Base-by-base conservation (phyloP, 2,888 invertebrate genomes). In the Uloborus plumipes region DNA sequence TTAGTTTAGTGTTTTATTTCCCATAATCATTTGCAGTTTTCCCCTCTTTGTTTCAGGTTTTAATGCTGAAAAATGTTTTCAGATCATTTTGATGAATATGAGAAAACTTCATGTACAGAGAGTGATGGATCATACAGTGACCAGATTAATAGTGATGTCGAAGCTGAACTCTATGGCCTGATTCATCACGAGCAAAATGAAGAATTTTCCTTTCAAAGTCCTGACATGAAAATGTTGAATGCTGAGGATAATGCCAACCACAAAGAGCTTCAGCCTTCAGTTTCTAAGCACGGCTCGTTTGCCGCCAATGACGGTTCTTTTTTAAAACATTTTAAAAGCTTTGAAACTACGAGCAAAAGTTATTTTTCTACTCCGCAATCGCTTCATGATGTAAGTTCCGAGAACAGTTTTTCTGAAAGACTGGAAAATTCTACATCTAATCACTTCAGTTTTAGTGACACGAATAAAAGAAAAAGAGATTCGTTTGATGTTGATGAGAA, bases 131-230 rank as follows among this genome's bases (percentile, higher is more conserved):
- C 70, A 3, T 61, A 50, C 51, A 78, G 78, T 22, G 80, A 80
- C 50, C 16, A 18, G 22, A 70, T 80, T 18, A 69, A 70, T 18
- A 80, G 80, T 69, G 80, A 80, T 69, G 49, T 80, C 49, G 80
- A 80, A 74, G 74, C 74, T 39, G 80, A 73, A 58, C 55, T 80
- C 1, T 80, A 80, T 20, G 53, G 80, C 49, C 13, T 39, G 0
- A 62, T 80, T 53, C 80, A 80, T 50, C 50, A 50, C 15, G 55
- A 73, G 39, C 49, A 69, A 58, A 55, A 55, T 39, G n/a, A n/a
- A n/a, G n/a, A n/a, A n/a, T n/a, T n/a, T n/a, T n/a, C n/a, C n/a
- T n/a, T n/a, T n/a, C n/a, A n/a, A n/a, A n/a, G n/a, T n/a, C n/a
- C n/a, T n/a, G n/a, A n/a, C n/a, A n/a, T n/a, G n/a, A n/a, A n/a